Evolutionary conservation across 2,797 vertebrate genomes (phyloP), one percentile per base, ranked within the genome.

Genomic region (Urocyon cinereoargenteus): DNA sequence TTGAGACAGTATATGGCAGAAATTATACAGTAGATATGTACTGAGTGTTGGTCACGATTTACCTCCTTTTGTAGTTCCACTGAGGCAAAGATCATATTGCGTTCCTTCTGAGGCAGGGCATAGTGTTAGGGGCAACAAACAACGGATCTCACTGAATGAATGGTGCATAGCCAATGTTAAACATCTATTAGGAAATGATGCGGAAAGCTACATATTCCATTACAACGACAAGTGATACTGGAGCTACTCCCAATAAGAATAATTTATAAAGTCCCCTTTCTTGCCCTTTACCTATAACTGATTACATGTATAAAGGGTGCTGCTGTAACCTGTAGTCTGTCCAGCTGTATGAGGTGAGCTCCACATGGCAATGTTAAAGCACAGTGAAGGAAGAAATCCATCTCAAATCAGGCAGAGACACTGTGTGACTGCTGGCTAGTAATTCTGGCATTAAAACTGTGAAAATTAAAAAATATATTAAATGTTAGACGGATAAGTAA

Each of bases 91-190:
- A 15, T 62, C 22, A 36, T 1, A 34, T 4, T 21, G 31, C n/a
- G 31, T n/a, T 22, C 6, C 15, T 70, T 59, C 40, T 21, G 5
- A 70, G 26, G 26, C 55, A 51, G 19, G 49, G 24, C 19, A 55
- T 0, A 18, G 22, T 24, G 22, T 36, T 45, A 49, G 24, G 10
- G 16, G 53, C 5, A n/a, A 55, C 34, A 86, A 64, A 79, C 14
- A 3, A 28, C 0, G 10, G 19, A 5, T n/a, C 19, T 89, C 24
- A 6, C 1, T 57, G 36, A 64, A 22, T 34, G 22, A 31, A 78
- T 0, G 59, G n/a, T 3, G 6, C 15, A 24, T 0, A 31, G 26
- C 0, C 10, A 12, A 11, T 9, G 11, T 14, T 12, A 31, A n/a
- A 62, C 18, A 61, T 0, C 19, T 66, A n/a, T 6, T 36, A 79